These are phyloP conservation scores for Chirona hameri DNA, from an alignment of 2,888 invertebrate species.

Conservation along the genomic window DNA sequence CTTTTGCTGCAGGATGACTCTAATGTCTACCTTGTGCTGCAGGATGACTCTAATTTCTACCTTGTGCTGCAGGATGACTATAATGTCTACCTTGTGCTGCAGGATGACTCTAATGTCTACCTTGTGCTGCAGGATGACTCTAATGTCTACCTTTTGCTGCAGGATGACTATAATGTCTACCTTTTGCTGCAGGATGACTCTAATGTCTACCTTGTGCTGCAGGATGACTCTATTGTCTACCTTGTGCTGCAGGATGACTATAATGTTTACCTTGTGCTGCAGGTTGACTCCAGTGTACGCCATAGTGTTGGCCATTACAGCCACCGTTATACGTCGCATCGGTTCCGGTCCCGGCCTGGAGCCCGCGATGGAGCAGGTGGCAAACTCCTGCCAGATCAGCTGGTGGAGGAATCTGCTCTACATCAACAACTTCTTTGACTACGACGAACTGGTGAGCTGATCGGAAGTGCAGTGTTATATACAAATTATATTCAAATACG, in stretches of 20 bases:
- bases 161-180: not conserved
- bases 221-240: not conserved
- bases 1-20: too few species aligned
- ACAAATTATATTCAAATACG: too few species aligned
- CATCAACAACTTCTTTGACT: constrained; percentile 9
- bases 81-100: too few species aligned
- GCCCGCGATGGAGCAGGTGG: not conserved
- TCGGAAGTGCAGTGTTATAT: too few species aligned
- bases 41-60: too few species aligned
- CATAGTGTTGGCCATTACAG: not conserved
- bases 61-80: too few species aligned
- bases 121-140: not conserved
- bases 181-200: not conserved
- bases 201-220: not conserved
- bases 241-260: not conserved
- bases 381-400: not conserved
- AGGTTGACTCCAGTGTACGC: constrained; percentile 9
- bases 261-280: not conserved
- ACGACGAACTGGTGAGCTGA: too few species aligned
- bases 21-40: too few species aligned
- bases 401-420: constrained; percentile 3
- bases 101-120: too few species aligned
- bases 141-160: not conserved
- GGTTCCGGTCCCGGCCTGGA: not conserved
- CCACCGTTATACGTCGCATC: not conserved